Evolutionary conservation across 2,888 invertebrate species (phyloP).

Genomic region (Caenorhabditis sp.): DNA sequence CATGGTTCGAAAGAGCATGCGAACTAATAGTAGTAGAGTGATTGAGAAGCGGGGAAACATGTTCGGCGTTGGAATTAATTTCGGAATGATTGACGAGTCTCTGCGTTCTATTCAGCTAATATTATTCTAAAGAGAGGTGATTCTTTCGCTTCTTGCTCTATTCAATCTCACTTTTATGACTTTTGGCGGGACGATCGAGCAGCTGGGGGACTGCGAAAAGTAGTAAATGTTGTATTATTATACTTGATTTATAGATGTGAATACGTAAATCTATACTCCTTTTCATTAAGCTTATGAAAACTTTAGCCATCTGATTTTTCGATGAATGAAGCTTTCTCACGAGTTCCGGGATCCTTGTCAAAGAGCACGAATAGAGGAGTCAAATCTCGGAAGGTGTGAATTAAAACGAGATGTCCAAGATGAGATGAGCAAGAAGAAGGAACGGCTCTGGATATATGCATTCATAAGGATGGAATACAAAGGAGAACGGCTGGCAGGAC

Average conservation of each 20-base stretch:
- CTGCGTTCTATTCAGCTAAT: slow-evolving; percentile 40
- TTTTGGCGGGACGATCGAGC: slow-evolving; percentile 45
- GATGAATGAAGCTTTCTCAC: too few species aligned
- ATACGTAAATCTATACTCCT: background rate
- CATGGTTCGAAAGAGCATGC: slow-evolving; percentile 6
- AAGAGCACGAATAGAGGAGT: background rate
- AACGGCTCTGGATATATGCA: slow-evolving; percentile 9
- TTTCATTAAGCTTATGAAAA: background rate
- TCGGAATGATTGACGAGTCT: slow-evolving; percentile 61
- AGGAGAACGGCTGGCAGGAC: slow-evolving; percentile 15
- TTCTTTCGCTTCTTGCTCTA: slow-evolving; percentile 23
- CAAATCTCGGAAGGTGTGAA: slow-evolving; percentile 50
- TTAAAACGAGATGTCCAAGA: slow-evolving; percentile 27
- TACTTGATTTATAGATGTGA: slow-evolving; percentile 20
- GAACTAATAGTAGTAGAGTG: slow-evolving; percentile 4
- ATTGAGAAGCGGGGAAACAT: slow-evolving; percentile 10
- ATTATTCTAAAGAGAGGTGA: slow-evolving; percentile 21
- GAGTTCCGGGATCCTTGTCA: too few species aligned
- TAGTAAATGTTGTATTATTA: slow-evolving; percentile 35
- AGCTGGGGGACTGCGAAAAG: slow-evolving; percentile 37
- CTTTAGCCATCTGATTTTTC: background rate
- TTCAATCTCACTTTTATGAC: slow-evolving; percentile 56
- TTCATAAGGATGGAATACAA: slow-evolving; percentile 34
- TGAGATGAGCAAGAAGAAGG: slow-evolving; percentile 21
- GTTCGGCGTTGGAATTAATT: slow-evolving; percentile 54